Conservation (phyloP, 2,113 vertebrate species). For the Potamarius usumacintae region DNA sequence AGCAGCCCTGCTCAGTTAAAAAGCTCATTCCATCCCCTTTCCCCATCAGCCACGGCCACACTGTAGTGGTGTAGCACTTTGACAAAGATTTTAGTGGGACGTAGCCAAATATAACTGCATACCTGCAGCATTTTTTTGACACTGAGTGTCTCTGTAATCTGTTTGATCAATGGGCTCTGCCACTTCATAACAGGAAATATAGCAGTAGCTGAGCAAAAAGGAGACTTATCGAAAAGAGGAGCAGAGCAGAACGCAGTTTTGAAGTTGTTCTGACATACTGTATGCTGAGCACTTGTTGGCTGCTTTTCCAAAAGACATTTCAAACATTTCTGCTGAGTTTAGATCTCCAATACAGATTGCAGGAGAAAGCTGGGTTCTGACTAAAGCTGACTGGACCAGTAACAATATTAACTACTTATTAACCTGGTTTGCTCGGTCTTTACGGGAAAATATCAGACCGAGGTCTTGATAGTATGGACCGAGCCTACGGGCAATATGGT, state of each 20-base stretch:
- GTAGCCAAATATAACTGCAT: background rate
- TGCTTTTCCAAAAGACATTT: background rate
- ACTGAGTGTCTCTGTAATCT: background rate
- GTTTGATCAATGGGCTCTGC: background rate
- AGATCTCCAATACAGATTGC: background rate
- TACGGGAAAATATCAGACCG: too few species aligned
- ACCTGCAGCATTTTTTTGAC: background rate
- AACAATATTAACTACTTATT: background rate
- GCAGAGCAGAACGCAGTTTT: background rate
- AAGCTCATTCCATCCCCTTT: background rate
- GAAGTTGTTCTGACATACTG: background rate
- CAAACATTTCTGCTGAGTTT: background rate
- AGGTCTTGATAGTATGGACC: too few species aligned
- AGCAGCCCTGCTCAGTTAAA: background rate
- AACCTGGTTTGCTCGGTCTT: too few species aligned
- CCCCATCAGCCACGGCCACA: background rate
- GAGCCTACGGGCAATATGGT: too few species aligned
- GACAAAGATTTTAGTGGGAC: background rate
- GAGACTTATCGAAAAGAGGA: background rate
- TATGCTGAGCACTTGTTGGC: background rate
- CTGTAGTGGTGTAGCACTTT: background rate
- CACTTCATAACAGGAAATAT: background rate
- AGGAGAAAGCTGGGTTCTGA: background rate
- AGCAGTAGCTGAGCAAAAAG: background rate
- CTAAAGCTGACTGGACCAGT: background rate